phyloP scores from a whole-genome alignment of 2,888 invertebrate genomes.

The Nudaria mundana region DNA sequence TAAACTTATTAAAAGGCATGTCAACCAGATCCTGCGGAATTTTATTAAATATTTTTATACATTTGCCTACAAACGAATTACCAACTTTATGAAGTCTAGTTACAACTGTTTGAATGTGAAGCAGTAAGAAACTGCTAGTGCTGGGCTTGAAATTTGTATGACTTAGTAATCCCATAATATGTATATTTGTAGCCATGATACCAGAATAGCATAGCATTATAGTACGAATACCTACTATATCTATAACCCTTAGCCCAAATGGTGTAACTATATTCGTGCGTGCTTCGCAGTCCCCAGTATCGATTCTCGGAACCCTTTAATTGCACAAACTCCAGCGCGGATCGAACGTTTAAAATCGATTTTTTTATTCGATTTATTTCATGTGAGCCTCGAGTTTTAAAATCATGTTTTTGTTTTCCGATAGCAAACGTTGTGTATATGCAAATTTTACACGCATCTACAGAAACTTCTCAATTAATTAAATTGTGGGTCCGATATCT shows the following conservation, averaged over 20 bases:
- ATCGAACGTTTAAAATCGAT: slow-evolving; percentile 79
- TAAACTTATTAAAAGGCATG: no score
- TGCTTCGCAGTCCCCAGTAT: slow-evolving; percentile 51
- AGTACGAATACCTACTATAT: neutral
- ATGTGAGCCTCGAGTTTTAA: slow-evolving; percentile 64
- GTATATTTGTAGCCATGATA: no score
- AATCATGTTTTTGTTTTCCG: slow-evolving; percentile 69
- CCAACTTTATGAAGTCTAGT: no score
- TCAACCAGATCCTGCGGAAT: no score
- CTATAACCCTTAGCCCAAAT: slow-evolving; percentile 38
- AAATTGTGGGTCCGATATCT: slow-evolving; percentile 38
- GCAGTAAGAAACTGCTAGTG: no score
- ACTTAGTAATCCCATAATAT: no score
- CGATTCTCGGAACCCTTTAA: slow-evolving; percentile 77
- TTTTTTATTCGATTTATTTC: slow-evolving; percentile 77
- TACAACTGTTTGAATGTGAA: no score
- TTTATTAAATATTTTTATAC: no score
- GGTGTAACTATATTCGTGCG: slow-evolving; percentile 53
- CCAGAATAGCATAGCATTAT: no score
- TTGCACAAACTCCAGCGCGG: slow-evolving; percentile 74
- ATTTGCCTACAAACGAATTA: no score
- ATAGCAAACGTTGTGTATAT: slow-evolving; percentile 74
- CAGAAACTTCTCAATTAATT: slow-evolving; percentile 79
- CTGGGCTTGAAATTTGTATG: no score
- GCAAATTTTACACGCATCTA: slow-evolving; percentile 77